Evolutionary conservation across 2,888 invertebrate genomes (phyloP).

Genomic region (Tachystola acroxantha): DNA sequence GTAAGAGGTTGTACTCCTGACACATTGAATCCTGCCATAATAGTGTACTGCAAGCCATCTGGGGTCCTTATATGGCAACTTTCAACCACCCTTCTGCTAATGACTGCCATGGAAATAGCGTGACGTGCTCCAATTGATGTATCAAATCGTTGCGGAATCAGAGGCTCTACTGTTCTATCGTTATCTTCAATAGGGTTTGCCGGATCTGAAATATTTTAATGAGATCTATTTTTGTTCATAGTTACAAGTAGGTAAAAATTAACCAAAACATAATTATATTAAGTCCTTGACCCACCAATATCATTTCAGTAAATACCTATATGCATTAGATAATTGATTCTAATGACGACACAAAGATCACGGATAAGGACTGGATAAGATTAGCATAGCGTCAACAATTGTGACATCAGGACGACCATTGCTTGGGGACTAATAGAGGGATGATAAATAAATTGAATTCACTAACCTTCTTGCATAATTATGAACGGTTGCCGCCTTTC

Average conservation of each 20-base stretch:
- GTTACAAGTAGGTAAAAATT: too few species aligned
- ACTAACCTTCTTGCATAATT: constrained; percentile 34
- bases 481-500: constrained; percentile 25
- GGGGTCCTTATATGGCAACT: constrained; percentile 46
- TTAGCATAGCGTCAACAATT: too few species aligned
- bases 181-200: constrained; percentile 17
- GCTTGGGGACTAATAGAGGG: too few species aligned
- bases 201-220: constrained; percentile 24
- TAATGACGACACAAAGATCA: too few species aligned
- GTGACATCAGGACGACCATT: too few species aligned
- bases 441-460: too few species aligned
- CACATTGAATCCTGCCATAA: constrained; percentile 32
- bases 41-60: constrained; percentile 29
- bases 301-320: too few species aligned
- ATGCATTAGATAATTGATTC: too few species aligned
- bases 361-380: too few species aligned
- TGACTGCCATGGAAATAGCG: not conserved
- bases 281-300: too few species aligned
- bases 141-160: constrained; percentile 13
- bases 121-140: constrained; percentile 17
- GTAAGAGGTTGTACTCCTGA: constrained; percentile 31
- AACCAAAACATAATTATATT: too few species aligned
- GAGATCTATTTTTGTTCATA: too few species aligned
- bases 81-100: constrained; percentile 16
- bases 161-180: constrained; percentile 22